Evolutionary conservation across 2,888 invertebrate species (phyloP), one percentile per base, ranked within the genome.

Genomic region (Trichacis sp.): DNA sequence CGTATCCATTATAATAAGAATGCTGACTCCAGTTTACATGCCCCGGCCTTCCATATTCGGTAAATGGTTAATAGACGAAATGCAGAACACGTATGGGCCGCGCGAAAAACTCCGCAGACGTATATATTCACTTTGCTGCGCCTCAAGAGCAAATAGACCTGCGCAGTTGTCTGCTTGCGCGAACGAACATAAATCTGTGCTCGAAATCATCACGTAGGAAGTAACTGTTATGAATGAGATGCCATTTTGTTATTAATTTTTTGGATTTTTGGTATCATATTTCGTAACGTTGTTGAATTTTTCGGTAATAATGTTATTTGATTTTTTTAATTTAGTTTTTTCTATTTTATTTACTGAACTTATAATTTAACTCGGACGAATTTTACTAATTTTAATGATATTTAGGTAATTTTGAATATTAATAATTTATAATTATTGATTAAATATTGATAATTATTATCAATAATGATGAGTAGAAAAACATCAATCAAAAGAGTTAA

Each of bases 1-100:
- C 76, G 75, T 69, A 69, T 73, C 70, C 72, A 75, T 76, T 75
- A 74, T 74, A 78, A 76, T 76, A 75, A 71, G 67, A 68, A 72
- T 64, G 56, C 61, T 57, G 63, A 63, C 62, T 69, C 58, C 59
- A 52, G 68, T 59, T 68, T 57, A 56, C 60, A 64, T 60, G 62
- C 56, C 51, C n/a, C 46, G 65, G 40, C 57, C 57, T 42, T 47
- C 69, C 69, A 56, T 69, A 69, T 69, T 66, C 48, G 69, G 66
- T 60, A 63, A 68, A 61, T 57, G 61, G 55, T 62, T 64, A 64
- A 61, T 56, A 65, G 59, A 64, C 55, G 49, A 61, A 64, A 68
- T 49, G 63, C 63, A 62, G 65, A 65, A 63, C 69, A 60, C 48
- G 53, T 65, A 62, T 55, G 61, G 51, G 57, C 55, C 58, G 60